These are phyloP conservation scores for Dysidea cf. avara DNA, from an alignment of 37 sponge, comb jelly and placozoan species.

Conservation along the genomic window DNA sequence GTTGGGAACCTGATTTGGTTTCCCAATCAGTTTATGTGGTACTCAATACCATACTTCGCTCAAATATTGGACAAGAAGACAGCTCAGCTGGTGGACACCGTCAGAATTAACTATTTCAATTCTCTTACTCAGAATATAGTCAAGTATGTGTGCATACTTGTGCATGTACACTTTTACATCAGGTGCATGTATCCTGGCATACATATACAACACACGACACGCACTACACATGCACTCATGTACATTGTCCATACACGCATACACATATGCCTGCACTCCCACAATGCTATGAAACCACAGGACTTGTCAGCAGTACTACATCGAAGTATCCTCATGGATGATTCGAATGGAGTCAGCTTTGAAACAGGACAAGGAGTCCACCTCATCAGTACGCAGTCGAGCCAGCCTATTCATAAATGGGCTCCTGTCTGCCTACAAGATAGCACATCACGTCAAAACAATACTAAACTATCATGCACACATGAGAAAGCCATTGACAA, in stretches of 20 bases:
- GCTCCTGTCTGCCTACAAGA: slow-evolving; percentile 58
- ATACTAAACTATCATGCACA: slow-evolving; percentile 67
- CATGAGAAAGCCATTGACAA: slow-evolving; percentile 79
- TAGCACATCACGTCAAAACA: slow-evolving; percentile 52
- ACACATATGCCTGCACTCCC: too few relatives aligned
- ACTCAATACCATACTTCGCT: slow-evolving; percentile 44
- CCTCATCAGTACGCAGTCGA: too few relatives aligned
- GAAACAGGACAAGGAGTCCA: slow-evolving; percentile 9
- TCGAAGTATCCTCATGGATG: slow-evolving; percentile 79
- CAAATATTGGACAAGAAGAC: slow-evolving; percentile 89
- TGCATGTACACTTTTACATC: neutral
- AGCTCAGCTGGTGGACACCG: slow-evolving; percentile 9
- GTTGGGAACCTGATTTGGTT: slow-evolving; percentile 85
- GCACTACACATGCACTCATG: too few relatives aligned
- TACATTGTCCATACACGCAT: too few relatives aligned
- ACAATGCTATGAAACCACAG: slow-evolving; percentile 12
- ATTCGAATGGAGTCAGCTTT: slow-evolving; percentile 78
- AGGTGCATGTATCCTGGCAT: neutral
- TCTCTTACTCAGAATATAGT: slow-evolving; percentile 49
- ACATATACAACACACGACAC: neutral
- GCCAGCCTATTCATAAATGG: slow-evolving; percentile 36
- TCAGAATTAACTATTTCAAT: slow-evolving; percentile 55
- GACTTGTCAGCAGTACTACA: slow-evolving; percentile 59
- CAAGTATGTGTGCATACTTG: slow-evolving; percentile 40
- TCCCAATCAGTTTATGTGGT: slow-evolving; percentile 62